Evolutionary conservation across 2,797 vertebrate genomes (phyloP).

Genomic region (Lycodopsis pacificus): DNA sequence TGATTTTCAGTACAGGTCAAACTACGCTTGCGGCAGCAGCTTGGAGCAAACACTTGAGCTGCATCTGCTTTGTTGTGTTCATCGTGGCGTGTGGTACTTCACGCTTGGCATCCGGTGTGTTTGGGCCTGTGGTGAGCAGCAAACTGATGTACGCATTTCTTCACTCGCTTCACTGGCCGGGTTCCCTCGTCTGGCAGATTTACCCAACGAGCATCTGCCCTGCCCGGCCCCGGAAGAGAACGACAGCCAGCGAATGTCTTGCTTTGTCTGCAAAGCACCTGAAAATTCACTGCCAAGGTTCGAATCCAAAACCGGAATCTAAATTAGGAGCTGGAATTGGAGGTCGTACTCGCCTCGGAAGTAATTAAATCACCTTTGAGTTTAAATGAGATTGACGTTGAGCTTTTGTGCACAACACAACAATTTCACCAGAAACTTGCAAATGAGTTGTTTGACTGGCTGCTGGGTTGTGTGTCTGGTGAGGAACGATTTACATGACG

Average conservation of each 20-base stretch:
- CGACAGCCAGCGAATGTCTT: slow-evolving; percentile 51
- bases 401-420: slow-evolving; percentile 38
- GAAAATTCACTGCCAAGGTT: slow-evolving; percentile 42
- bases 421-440: slow-evolving; percentile 25
- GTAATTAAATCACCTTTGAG: slow-evolving; percentile 51
- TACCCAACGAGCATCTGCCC: slow-evolving; percentile 68
- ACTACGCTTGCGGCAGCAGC: slow-evolving; percentile 15
- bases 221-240: slow-evolving; percentile 12
- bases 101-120: slow-evolving; percentile 60
- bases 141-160: slow-evolving; percentile 54
- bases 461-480: slow-evolving; percentile 30
- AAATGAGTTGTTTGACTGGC: slow-evolving; percentile 30
- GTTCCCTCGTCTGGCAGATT: slow-evolving; percentile 62
- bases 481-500: slow-evolving; percentile 26
- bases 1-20: slow-evolving; percentile 34
- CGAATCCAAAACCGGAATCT: slow-evolving; percentile 34
- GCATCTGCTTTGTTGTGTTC: slow-evolving; percentile 56
- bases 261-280: slow-evolving; percentile 46
- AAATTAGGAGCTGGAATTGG: slow-evolving; percentile 40
- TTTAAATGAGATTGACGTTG: slow-evolving; percentile 35
- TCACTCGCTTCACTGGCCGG: slow-evolving; percentile 51
- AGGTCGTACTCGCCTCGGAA: slow-evolving; percentile 18
- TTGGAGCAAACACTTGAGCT: slow-evolving; percentile 39
- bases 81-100: slow-evolving; percentile 55
- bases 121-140: slow-evolving; percentile 53